Base-by-base conservation (phyloP, 2,888 invertebrate genomes). In the Cephus sareptanus region DNA sequence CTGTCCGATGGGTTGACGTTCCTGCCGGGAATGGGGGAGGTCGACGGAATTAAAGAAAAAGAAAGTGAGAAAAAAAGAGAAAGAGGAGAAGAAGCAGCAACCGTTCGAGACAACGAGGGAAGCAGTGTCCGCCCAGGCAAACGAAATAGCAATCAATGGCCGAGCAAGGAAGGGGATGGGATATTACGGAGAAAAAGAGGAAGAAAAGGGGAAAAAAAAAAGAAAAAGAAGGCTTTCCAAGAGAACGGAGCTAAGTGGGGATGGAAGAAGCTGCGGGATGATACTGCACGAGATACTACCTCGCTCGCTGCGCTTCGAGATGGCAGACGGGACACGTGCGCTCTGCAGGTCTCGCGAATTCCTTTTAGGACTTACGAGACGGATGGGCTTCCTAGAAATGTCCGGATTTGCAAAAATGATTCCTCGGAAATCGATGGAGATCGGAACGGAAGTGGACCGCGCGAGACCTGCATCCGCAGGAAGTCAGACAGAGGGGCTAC, bases 61-160 rank as follows among this genome's bases (percentile, higher is more conserved):
- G 30, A 76, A 74, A 74, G 78, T 34, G 37, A 13, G 71, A 13
- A 73, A 56, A 56, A 79, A 75, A 79, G 74, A 68, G 73, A 76
- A 77, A 80, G 75, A 34, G 79, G 79, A 82, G 80, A 80, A 78
- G 81, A 79, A 83, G 83, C 79, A 79, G 81, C 80, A 80, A 81
- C 77, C 80, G 81, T 77, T 76, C 77, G 75, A 78, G 34, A 78
- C 75, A 78, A 78, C 74, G 37, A 37, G 37, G 37, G 37, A 37
- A 37, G 37, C 37, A 15, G 4, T 1, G 40, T 40, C 71, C 33
- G 15, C 11, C 71, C 71, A 71, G 71, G 71, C 30, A 33, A 33
- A 71, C 71, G 71, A 71, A 71, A 71, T 30, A 13, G 71, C 71
- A 33, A 71, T 30, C 71, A 71, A 71, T 71, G 71, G 71, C 31